A percentile compares a stretch with the other conserved stretches of the same genome.
Conservation (phyloP, 2,113 vertebrate species). For the Sula dactylatra region DNA sequence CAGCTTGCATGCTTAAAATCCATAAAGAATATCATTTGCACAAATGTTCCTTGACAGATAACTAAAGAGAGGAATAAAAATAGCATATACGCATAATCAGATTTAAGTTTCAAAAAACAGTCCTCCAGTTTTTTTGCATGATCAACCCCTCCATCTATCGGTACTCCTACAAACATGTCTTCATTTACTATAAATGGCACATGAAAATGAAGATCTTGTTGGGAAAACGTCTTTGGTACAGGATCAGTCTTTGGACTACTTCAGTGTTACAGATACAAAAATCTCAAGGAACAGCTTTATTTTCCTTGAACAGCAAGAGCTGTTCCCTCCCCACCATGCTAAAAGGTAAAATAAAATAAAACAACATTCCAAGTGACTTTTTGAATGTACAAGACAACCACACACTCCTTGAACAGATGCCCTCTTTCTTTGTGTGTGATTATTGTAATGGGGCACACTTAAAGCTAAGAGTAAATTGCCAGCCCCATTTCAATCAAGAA, state of each 20-base stretch:
- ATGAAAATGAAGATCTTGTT: conserved; percentile 21
- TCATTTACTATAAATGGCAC: conserved; percentile 54
- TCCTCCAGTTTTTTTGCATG: conserved; percentile 8
- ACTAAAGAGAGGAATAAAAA: conserved; percentile 58
- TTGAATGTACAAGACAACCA: background rate
- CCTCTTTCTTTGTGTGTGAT: background rate
- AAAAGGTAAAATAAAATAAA: conserved; percentile 3
- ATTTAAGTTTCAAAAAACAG: conserved; percentile 55
- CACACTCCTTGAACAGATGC: background rate
- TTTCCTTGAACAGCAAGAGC: background rate
- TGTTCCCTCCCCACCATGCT: background rate
- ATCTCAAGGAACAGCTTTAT: conserved; percentile 10
- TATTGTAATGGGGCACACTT: background rate
- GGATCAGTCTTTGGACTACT: conserved; percentile 3
- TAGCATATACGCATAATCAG: conserved; percentile 52
- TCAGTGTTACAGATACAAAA: background rate
- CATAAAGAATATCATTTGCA: conserved; percentile 59
- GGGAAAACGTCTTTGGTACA: conserved; percentile 9
- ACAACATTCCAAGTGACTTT: background rate
- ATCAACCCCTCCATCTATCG: conserved; percentile 39
- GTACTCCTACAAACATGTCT: conserved; percentile 55
- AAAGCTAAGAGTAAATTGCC: background rate
- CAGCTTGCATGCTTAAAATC: conserved; percentile 33
- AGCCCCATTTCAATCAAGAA: background rate
- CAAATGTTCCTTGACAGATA: conserved; percentile 64